Conservation (phyloP, 2,113 vertebrate species). For the Cyphomyrus discorhynchus region DNA sequence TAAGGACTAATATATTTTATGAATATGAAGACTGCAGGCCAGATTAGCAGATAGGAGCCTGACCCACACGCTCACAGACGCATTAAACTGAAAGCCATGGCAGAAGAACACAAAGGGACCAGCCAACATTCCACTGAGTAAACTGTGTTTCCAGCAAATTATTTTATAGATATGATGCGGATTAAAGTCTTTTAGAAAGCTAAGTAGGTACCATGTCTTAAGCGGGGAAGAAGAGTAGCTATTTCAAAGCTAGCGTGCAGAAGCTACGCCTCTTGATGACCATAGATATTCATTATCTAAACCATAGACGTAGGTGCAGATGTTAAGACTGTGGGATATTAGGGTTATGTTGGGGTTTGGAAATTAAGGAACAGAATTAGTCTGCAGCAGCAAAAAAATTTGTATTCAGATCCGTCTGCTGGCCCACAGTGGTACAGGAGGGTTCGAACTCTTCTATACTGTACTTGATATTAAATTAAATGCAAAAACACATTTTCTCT, state of each 20-base stretch:
- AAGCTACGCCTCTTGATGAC: neutral
- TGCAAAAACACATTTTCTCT: no score
- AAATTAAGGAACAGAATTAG: neutral
- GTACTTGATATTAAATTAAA: no score
- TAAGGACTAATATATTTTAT: neutral
- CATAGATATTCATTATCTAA: no score
- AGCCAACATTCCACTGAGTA: neutral
- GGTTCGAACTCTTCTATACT: no score
- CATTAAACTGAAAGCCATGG: neutral
- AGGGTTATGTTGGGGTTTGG: neutral
- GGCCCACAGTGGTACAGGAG: no score
- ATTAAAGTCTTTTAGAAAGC: neutral
- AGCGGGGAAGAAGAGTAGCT: neutral
- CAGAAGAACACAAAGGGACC: neutral
- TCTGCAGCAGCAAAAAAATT: neutral
- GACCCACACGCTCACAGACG: neutral
- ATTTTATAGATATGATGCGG: neutral
- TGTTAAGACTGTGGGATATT: neutral
- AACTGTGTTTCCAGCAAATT: neutral
- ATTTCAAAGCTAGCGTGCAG: neutral
- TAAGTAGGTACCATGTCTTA: neutral
- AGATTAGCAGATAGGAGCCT: neutral
- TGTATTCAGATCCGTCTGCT: neutral
- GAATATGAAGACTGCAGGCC: neutral
- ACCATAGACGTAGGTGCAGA: neutral